Conservation (phyloP, 2,888 invertebrate species). For the Loripinus fragilis region DNA sequence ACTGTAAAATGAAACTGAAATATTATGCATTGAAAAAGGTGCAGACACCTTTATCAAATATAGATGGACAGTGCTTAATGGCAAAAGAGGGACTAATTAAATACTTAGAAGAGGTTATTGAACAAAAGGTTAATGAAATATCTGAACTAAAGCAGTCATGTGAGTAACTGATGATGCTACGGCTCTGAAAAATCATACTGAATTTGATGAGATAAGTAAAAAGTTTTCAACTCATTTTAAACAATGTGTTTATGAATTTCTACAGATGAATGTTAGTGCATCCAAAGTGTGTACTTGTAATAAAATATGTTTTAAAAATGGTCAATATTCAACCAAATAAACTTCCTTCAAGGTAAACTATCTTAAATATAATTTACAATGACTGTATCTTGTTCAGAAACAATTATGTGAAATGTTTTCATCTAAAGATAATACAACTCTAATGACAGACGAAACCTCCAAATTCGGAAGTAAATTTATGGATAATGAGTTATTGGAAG, state of each 20-base stretch:
- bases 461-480: constrained; percentile 43
- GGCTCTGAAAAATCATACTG: constrained; percentile 20
- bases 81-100: not conserved
- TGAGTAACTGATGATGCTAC: constrained; percentile 22
- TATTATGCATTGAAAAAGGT: not conserved
- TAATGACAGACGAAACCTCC: constrained; percentile 50
- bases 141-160: not conserved
- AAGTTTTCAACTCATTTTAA: constrained; percentile 28
- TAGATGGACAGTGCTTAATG: not conserved
- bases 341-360: constrained; percentile 37
- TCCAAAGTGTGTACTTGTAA: constrained; percentile 38
- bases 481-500: constrained; percentile 43
- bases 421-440: constrained; percentile 36
- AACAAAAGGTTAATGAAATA: not conserved
- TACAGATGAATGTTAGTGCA: constrained; percentile 37
- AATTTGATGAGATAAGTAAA: constrained; percentile 38
- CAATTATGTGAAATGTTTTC: constrained; percentile 47
- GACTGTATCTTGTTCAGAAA: constrained; percentile 45
- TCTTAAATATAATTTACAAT: constrained; percentile 53
- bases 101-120: not conserved
- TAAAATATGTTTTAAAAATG: constrained; percentile 38
- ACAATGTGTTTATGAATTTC: constrained; percentile 42
- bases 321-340: constrained; percentile 34
- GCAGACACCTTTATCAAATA: not conserved
- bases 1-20: not conserved